Evolutionary conservation across 1,140 invertebrate species (phyloP), one percentile per base, ranked within the genome.

Genomic region (Achroia grisella): DNA sequence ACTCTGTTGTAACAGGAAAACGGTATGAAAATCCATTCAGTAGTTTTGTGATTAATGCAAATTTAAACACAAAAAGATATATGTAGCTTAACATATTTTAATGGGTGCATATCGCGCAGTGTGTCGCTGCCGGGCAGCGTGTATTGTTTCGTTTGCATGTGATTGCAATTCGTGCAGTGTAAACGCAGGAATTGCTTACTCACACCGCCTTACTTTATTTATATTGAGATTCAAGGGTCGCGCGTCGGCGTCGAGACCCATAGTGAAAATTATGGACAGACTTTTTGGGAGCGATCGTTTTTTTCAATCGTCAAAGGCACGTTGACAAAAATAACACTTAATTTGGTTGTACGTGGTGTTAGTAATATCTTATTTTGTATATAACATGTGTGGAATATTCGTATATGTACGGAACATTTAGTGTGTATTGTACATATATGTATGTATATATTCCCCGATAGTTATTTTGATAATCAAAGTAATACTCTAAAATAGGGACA

Each of bases 121-220:
- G 58, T 45, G 49, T 29, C 34, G 36, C 56, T 10, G 15, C 44
- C 59, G 44, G 51, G 64, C 44, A 48, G 39, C 47, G 44, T 56
- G 68, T 77, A 82, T 82, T 82, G 78, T 82, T 66, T 72, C 62
- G 51, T 48, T 62, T 42, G 62, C 58, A 60, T 63, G 75, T 71
- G 67, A 69, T 65, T 69, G 71, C 66, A 59, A 67, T 63, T 67
- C 66, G 63, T 67, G 68, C 56, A 51, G 49, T 62, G 59, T 69
- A 67, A 63, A 66, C 60, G 71, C 58, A 62, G 6, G 17, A 23
- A 23, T 23, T 23, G 17, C 17, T 23, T 23, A 23, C 17, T 23
- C 56, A 64, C 59, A 69, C 13, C 0, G 17, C 2, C 6, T 3
- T 23, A 23, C 17, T 2, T 23, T 23, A 6, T 23, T 27, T 13